These are phyloP conservation scores for Penaeus japonicus DNA, from an alignment of 1,140 invertebrate species.

Conservation along the genomic window DNA sequence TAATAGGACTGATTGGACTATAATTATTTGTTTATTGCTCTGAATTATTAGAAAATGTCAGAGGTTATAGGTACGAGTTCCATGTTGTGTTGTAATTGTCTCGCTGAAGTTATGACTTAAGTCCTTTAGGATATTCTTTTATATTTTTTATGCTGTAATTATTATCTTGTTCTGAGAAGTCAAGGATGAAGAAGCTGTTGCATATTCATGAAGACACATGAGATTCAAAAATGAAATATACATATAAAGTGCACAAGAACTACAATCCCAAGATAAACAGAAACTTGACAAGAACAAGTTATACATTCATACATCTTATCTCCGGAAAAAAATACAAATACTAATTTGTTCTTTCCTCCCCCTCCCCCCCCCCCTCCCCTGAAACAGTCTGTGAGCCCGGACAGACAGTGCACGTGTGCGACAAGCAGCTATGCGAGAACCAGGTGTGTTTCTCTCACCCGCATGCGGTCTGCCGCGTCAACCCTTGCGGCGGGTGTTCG, in stretches of 20 bases:
- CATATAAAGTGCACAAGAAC: no score
- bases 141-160: background rate
- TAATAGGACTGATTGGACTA: no score
- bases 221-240: no score
- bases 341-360: background rate
- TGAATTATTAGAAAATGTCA: no score
- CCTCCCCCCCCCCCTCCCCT: background rate
- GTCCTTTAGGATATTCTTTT: background rate
- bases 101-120: no score
- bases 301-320: no score
- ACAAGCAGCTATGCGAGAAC: conserved; percentile 62
- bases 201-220: background rate
- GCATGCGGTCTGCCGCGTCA: conserved; percentile 62
- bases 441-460: conserved; percentile 64
- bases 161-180: background rate
- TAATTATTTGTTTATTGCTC: no score
- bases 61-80: no score
- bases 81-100: no score
- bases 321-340: no score
- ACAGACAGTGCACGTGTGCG: conserved; percentile 63
- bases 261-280: no score
- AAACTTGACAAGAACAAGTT: no score
- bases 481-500: conserved; percentile 65
- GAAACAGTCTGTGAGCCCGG: conserved; percentile 63
- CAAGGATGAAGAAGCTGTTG: background rate